Conservation (phyloP, 2,797 vertebrate genomes). For the Odontamblyopus lacepedii region DNA sequence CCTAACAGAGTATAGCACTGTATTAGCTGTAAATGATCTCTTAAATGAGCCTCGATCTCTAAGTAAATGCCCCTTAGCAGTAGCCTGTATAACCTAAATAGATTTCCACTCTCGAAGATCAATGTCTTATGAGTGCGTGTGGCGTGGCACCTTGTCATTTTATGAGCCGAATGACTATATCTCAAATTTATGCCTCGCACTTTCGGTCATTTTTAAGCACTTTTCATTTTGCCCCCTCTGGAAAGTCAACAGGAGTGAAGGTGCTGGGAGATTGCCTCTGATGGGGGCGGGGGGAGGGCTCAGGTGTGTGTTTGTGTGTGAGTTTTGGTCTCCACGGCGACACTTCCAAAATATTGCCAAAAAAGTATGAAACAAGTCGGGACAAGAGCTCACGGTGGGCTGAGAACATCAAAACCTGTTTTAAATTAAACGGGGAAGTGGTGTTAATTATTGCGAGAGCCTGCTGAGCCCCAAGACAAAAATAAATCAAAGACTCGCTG, state of each 20-base stretch:
- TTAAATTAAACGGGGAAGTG: conserved; percentile 34
- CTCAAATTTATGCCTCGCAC: conserved; percentile 37
- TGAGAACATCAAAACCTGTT: conserved; percentile 32
- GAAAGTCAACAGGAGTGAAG: conserved; percentile 42
- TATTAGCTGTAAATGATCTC: conserved; percentile 23
- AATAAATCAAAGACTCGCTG: conserved; percentile 18
- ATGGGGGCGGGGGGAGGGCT: conserved; percentile 36
- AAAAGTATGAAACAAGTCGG: conserved; percentile 46
- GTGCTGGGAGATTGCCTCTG: conserved; percentile 56
- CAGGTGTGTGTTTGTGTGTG: conserved; percentile 32
- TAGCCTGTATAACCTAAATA: conserved; percentile 33
- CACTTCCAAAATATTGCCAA: conserved; percentile 45
- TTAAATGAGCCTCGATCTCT: conserved; percentile 19
- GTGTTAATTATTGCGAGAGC: conserved; percentile 53
- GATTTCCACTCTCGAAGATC: conserved; percentile 37
- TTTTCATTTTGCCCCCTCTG: conserved; percentile 31
- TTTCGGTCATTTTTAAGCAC: conserved; percentile 54
- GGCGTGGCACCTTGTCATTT: conserved; percentile 26
- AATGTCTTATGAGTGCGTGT: conserved; percentile 42
- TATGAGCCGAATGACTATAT: conserved; percentile 36
- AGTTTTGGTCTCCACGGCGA: conserved; percentile 29
- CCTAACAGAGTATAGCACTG: neutral
- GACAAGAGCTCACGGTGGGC: conserved; percentile 40
- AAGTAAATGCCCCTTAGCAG: conserved; percentile 16
- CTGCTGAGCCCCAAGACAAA: conserved; percentile 21